These are phyloP conservation scores for Scartelaos histophorus DNA, from an alignment of 2,113 vertebrate genomes.

Conservation along the genomic window DNA sequence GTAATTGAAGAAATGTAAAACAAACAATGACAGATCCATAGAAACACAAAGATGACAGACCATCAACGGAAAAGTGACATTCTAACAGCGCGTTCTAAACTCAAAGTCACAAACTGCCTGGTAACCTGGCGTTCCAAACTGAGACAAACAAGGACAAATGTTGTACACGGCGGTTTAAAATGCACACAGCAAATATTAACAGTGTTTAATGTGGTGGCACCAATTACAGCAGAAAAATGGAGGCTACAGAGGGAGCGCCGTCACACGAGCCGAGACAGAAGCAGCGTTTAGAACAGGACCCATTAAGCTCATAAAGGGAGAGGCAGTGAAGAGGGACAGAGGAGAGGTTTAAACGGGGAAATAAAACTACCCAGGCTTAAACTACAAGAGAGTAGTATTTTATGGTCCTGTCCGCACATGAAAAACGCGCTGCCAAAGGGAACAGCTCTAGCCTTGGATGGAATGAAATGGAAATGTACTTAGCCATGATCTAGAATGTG, in stretches of 20 bases:
- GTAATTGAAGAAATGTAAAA: too few species aligned
- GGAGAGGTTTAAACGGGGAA: constrained; percentile 1
- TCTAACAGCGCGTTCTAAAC: neutral
- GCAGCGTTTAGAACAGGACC: neutral
- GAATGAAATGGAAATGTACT: too few species aligned
- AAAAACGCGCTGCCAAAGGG: neutral
- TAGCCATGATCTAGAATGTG: too few species aligned
- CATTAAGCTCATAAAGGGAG: neutral
- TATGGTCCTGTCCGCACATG: neutral
- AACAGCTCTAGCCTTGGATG: neutral
- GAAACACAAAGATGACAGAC: too few species aligned
- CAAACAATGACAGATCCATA: too few species aligned
- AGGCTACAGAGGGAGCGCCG: neutral
- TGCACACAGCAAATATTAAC: neutral
- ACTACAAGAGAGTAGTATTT: neutral
- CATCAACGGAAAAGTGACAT: too few species aligned
- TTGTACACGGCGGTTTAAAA: neutral
- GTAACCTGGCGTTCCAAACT: neutral
- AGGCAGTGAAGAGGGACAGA: neutral
- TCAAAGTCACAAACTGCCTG: neutral
- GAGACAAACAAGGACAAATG: neutral
- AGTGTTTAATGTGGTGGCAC: constrained; percentile 3
- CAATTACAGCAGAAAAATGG: neutral
- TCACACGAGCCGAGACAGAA: neutral
- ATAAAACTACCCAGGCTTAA: neutral